These are phyloP conservation scores for Phyllopteryx taeniolatus DNA, from an alignment of 2,113 vertebrate species.

Conservation along the genomic window DNA sequence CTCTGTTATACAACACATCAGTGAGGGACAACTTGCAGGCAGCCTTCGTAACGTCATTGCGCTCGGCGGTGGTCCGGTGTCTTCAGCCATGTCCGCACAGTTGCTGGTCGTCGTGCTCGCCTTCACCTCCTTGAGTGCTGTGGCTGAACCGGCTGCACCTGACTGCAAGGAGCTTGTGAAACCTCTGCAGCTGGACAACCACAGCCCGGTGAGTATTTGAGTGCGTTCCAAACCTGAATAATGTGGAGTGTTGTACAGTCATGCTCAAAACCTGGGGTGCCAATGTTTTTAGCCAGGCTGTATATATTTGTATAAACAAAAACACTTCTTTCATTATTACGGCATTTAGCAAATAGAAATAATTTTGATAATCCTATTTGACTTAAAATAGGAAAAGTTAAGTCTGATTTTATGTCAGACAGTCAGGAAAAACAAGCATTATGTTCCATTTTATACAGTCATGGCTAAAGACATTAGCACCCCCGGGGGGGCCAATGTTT, in stretches of 20 bases:
- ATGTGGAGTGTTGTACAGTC: not conserved
- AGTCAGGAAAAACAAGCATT: too few species aligned
- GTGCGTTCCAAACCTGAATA: not conserved
- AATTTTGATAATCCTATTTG: too few species aligned
- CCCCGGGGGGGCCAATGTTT: not conserved
- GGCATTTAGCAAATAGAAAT: too few species aligned
- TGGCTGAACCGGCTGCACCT: slow-evolving; percentile 50
- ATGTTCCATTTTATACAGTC: too few species aligned
- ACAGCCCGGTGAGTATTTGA: slow-evolving; percentile 67
- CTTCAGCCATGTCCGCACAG: slow-evolving; percentile 63
- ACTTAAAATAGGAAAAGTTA: too few species aligned
- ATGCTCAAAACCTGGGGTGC: too few species aligned
- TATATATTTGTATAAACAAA: too few species aligned
- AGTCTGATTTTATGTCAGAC: too few species aligned
- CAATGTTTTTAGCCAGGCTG: too few species aligned
- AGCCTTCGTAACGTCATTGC: slow-evolving; percentile 47
- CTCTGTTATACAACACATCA: slow-evolving; percentile 45
- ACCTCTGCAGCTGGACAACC: slow-evolving; percentile 64
- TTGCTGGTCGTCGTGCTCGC: slow-evolving; percentile 56
- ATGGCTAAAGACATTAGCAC: too few species aligned
- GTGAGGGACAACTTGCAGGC: slow-evolving; percentile 34
- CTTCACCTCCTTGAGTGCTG: slow-evolving; percentile 52
- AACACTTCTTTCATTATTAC: too few species aligned
- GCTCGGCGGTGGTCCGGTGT: slow-evolving; percentile 50
- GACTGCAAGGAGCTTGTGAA: slow-evolving; percentile 66